Base-by-base conservation (phyloP, 2,113 vertebrate species). In the Pseudorasbora parva region DNA sequence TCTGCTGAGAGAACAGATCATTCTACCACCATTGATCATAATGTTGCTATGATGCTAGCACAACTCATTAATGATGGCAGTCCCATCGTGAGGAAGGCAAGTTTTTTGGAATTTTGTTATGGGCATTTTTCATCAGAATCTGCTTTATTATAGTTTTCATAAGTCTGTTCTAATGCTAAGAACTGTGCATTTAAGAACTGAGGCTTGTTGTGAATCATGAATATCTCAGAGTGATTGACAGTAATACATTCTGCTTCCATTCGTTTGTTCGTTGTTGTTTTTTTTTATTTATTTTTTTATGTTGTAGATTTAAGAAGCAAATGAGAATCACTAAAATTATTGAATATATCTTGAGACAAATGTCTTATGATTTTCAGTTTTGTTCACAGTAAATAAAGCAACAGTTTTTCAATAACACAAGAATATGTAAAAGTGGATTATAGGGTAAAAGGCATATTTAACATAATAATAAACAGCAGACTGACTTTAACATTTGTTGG, bases 1-100 rank as follows among this genome's bases (percentile, higher is more conserved):
- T 98, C 98, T 0, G 97, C 95, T 0, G 98, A 99, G 89, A 92
- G 97, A 83, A 99, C 97, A 0, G 98, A 99, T 85, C 98, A 99
- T 93, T 99, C 98, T 11, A 99, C 98, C 90, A 99, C 98, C 90
- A 99, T 99, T 2, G 98, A 99, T 89, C 97, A 99, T 93, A 99
- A 99, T 4, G 97, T 99, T 88, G 97, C 97, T 87, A 99, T 99
- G 97, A 98, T 98, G 97, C 84, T 99, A 86, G 98, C 98, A 0
- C 98, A 99, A 90, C 97, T 99, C 75, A 96, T 99, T 92, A 97
- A 96, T 2, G 98, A 99, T 0, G 98, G 98, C 59, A 99, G 97
- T 89, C 97, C 98, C 4, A 94, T 99, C 88, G 97, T 99, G 17
- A 93, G 97, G 23, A 99, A 99, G 97, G 97, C 98, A 87, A 5